Percentiles rank a stretch among this genome's conserved stretches.
Evolutionary conservation across 1,140 invertebrate genomes (phyloP).

Genomic region (Cylas formicarius): DNA sequence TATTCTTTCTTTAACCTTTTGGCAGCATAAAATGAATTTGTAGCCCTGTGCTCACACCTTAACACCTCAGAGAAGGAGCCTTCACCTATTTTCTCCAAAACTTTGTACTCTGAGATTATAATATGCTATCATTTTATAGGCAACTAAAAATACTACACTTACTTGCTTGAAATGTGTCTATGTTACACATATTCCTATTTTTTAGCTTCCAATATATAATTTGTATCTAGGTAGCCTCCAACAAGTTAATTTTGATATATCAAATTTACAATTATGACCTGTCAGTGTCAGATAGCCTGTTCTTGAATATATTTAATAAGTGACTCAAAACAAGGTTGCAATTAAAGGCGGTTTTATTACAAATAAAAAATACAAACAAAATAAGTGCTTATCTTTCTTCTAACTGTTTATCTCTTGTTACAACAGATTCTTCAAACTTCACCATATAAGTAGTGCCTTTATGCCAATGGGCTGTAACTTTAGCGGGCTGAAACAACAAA

Average conservation of each 20-base stretch:
- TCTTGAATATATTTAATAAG: no score
- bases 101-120: conserved; percentile 46
- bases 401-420: conserved; percentile 84
- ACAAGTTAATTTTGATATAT: no score
- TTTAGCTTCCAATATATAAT: no score
- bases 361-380: conserved; percentile 10
- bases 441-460: conserved; percentile 99
- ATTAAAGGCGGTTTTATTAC: no score
- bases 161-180: neutral
- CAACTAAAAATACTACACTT: conserved; percentile 4
- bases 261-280: no score
- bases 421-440: conserved; percentile 93
- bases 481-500: conserved; percentile 67
- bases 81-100: conserved; percentile 55
- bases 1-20: conserved; percentile 59
- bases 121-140: no score
- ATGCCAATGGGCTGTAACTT: conserved; percentile 97
- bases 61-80: conserved; percentile 64
- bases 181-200: neutral
- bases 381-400: conserved; percentile 65
- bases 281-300: no score
- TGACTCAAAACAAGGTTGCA: no score
- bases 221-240: no score
- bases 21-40: conserved; percentile 51
- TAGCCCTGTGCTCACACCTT: conserved; percentile 54